A percentile compares a stretch with the other conserved stretches of the same genome.
Evolutionary conservation across 2,888 invertebrate species (phyloP).

Genomic region (Halictus ligatus): DNA sequence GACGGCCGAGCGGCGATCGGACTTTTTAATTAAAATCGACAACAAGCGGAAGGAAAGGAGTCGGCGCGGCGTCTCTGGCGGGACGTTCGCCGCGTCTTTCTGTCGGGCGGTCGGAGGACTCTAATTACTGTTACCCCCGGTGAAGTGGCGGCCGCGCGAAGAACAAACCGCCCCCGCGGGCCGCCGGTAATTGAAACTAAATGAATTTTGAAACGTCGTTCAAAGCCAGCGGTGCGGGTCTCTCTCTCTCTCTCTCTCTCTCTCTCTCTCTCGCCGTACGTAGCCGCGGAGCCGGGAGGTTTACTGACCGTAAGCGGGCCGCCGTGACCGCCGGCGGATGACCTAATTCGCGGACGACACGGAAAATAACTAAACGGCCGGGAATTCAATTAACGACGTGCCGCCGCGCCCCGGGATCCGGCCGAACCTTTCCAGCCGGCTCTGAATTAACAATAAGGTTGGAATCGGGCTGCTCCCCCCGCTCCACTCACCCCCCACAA

Average conservation of each 20-base stretch:
- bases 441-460: conserved; percentile 59
- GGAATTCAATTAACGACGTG: conserved; percentile 66
- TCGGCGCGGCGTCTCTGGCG: background rate
- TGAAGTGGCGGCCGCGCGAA: conserved; percentile 50
- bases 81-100: conserved; percentile 8
- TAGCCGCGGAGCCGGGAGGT: conserved; percentile 47
- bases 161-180: conserved; percentile 55
- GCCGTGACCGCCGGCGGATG: conserved; percentile 51
- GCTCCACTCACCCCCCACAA: too few species aligned
- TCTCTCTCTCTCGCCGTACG: background rate
- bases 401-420: conserved; percentile 42
- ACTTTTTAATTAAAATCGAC: background rate
- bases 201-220: conserved; percentile 64
- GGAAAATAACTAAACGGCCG: conserved; percentile 67
- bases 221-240: conserved; percentile 48
- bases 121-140: conserved; percentile 56
- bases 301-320: conserved; percentile 64
- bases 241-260: too few species aligned
- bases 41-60: background rate
- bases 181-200: conserved; percentile 61
- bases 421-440: conserved; percentile 41
- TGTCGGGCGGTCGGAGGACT: conserved; percentile 14
- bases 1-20: background rate
- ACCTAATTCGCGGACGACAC: conserved; percentile 60
- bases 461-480: conserved; percentile 21